These are phyloP conservation scores for Acanthosepion pharaonis DNA, from an alignment of 2,888 invertebrate species.

Conservation along the genomic window DNA sequence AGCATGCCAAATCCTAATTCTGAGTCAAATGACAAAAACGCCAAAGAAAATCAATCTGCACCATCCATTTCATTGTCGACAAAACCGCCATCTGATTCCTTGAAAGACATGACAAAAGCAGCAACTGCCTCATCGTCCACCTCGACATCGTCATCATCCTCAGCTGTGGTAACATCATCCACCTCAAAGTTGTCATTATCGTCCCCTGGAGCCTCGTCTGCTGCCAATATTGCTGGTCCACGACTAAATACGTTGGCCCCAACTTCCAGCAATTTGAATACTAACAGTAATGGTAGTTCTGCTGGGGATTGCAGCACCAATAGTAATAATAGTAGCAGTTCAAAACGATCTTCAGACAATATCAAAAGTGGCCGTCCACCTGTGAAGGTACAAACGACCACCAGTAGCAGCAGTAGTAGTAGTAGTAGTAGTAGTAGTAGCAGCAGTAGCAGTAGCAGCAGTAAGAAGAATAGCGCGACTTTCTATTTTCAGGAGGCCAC, in stretches of 20 bases:
- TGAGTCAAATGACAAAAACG: not conserved
- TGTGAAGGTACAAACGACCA: not conserved
- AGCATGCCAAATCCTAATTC: conserved; percentile 10
- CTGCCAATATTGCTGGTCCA: conserved; percentile 33
- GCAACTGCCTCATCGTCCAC: conserved; percentile 15
- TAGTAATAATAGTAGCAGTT: not conserved
- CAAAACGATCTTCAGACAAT: conserved; percentile 15
- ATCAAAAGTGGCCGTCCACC: conserved; percentile 15
- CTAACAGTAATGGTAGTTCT: conserved; percentile 15
- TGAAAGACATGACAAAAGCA: conserved; percentile 11
- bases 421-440: not conserved
- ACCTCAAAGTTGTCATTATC: not conserved
- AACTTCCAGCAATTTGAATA: not conserved
- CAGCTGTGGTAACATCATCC: conserved; percentile 11
- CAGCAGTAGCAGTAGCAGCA: not conserved
- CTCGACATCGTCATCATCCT: not conserved
- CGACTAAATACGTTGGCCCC: not conserved
- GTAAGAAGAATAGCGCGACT: not conserved
- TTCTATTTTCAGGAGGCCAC: conserved; percentile 24
- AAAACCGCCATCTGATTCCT: not conserved
- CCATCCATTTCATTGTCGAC: not conserved
- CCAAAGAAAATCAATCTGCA: not conserved
- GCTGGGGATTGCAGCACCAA: not conserved
- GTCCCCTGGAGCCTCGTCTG: not conserved
- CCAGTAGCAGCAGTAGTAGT: not conserved